Conservation (phyloP, 2,113 vertebrate genomes). For the Oplegnathus fasciatus region DNA sequence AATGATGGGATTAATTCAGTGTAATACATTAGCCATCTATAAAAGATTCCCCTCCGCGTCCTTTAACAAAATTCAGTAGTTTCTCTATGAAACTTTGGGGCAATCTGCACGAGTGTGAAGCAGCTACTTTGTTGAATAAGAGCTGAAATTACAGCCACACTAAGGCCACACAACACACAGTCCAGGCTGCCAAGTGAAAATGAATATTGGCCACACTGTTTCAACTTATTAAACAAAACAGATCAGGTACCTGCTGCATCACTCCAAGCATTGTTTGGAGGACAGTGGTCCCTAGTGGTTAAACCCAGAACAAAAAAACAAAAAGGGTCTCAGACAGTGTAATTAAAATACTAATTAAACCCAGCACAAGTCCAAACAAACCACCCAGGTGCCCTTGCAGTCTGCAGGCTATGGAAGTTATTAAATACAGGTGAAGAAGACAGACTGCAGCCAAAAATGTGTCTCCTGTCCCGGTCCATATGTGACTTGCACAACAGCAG, state of each 20-base stretch:
- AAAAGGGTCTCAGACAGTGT: slow-evolving; percentile 24
- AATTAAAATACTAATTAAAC: slow-evolving; percentile 68
- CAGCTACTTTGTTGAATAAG: not conserved
- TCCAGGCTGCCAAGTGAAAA: slow-evolving; percentile 14
- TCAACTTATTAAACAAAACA: slow-evolving; percentile 12
- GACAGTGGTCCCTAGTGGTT: slow-evolving; percentile 48
- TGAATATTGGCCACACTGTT: slow-evolving; percentile 7
- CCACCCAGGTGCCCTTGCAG: not conserved
- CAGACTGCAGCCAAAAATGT: slow-evolving; percentile 13
- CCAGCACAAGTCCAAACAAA: slow-evolving; percentile 40
- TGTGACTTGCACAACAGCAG: slow-evolving; percentile 11
- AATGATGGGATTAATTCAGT: not conserved
- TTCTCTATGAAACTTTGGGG: not conserved
- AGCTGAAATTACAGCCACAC: slow-evolving; percentile 1
- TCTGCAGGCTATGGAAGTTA: slow-evolving; percentile 10
- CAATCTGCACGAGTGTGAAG: not conserved
- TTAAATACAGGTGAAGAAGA: slow-evolving; percentile 30
- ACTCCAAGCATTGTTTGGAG: slow-evolving; percentile 34
- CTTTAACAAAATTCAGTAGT: not conserved
- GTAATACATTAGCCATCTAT: not conserved
- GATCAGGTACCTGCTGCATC: slow-evolving; percentile 47
- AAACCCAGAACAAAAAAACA: slow-evolving; percentile 13
- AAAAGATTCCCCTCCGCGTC: not conserved
- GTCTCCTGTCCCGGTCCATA: slow-evolving; percentile 2
- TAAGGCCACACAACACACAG: not conserved